phyloP scores from a whole-genome alignment of 1,140 invertebrate genomes.

The Holotrichia oblita region DNA sequence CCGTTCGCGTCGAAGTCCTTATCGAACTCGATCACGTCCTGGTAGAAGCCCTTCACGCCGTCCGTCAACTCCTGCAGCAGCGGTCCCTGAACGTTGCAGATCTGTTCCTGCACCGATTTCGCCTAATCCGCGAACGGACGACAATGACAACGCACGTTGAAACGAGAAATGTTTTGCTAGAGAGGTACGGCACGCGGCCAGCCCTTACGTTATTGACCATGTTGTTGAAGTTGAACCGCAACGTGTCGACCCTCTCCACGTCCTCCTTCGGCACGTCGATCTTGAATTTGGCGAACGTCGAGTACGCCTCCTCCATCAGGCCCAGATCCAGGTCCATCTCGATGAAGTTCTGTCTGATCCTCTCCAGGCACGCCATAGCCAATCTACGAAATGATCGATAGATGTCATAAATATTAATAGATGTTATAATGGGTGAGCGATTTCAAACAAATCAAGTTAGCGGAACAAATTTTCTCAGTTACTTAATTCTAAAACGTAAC shows the following conservation, averaged over 20 bases:
- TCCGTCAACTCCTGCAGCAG: slow-evolving; percentile 75
- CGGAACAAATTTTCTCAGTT: too few species aligned
- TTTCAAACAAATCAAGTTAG: too few species aligned
- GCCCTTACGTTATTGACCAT: slow-evolving; percentile 73
- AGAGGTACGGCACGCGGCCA: slow-evolving; percentile 35
- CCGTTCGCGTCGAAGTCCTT: slow-evolving; percentile 79
- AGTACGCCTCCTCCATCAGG: slow-evolving; percentile 83
- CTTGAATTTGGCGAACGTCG: slow-evolving; percentile 74
- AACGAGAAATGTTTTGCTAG: neutral
- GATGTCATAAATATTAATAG: too few species aligned
- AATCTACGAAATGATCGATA: slow-evolving; percentile 64
- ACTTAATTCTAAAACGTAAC: too few species aligned
- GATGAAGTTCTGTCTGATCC: slow-evolving; percentile 79
- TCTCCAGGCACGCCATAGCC: slow-evolving; percentile 78
- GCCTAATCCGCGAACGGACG: slow-evolving; percentile 64
- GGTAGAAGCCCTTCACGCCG: slow-evolving; percentile 74
- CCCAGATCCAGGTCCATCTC: slow-evolving; percentile 78
- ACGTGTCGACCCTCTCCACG: slow-evolving; percentile 78
- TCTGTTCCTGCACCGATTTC: slow-evolving; percentile 74
- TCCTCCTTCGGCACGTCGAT: slow-evolving; percentile 81
- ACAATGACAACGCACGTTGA: too few species aligned
- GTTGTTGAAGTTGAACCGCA: slow-evolving; percentile 80
- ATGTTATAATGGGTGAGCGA: too few species aligned
- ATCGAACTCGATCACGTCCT: slow-evolving; percentile 76
- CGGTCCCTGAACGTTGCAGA: slow-evolving; percentile 80